Conservation (phyloP, 2,113 vertebrate genomes). For the Drymodes brunneopygia region DNA sequence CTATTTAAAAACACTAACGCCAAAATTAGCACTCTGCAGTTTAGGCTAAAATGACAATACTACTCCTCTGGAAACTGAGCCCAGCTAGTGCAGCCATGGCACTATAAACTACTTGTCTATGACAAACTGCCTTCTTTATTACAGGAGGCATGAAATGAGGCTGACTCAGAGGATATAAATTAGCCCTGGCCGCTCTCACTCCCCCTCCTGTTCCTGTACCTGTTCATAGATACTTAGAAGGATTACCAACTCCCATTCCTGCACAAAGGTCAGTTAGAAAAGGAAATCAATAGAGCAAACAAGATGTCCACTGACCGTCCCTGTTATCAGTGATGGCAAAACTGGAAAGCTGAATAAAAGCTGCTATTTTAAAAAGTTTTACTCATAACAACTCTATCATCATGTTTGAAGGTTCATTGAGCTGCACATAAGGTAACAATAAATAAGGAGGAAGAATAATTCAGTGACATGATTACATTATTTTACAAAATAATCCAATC, state of each 20-base stretch:
- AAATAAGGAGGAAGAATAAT: slow-evolving; percentile 56
- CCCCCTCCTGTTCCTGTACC: slow-evolving; percentile 28
- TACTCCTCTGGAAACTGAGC: not conserved
- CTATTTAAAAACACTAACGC: not conserved
- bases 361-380: slow-evolving; percentile 1
- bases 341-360: slow-evolving; percentile 22
- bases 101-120: not conserved
- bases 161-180: slow-evolving; percentile 40
- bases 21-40: not conserved
- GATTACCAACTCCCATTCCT: slow-evolving; percentile 48
- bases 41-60: not conserved
- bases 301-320: slow-evolving; percentile 45
- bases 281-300: slow-evolving; percentile 59
- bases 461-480: slow-evolving; percentile 60
- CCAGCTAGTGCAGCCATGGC: not conserved
- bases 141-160: not conserved
- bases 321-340: not conserved
- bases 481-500: slow-evolving; percentile 76
- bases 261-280: slow-evolving; percentile 47
- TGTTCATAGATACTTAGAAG: slow-evolving; percentile 24
- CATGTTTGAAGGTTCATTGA: slow-evolving; percentile 14
- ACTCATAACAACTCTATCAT: slow-evolving; percentile 20
- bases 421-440: slow-evolving; percentile 20
- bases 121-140: slow-evolving; percentile 30
- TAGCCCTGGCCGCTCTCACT: not conserved